These are phyloP conservation scores for Choristoneura rosaceana DNA, from an alignment of 2,888 invertebrate species.

Conservation along the genomic window DNA sequence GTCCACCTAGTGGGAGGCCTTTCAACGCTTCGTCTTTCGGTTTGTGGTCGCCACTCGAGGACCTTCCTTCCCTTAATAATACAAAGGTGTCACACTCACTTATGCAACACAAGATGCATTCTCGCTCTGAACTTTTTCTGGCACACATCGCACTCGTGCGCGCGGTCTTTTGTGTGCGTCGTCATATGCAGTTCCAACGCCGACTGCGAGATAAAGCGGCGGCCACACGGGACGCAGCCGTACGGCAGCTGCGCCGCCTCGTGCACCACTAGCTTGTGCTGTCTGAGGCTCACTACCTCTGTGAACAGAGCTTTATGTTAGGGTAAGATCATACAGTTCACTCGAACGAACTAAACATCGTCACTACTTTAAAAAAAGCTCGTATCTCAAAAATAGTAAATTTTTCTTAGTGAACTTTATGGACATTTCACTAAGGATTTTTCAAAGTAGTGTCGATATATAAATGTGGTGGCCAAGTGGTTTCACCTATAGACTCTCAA, in stretches of 20 bases:
- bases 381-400: too few relatives aligned
- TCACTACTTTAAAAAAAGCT: too few relatives aligned
- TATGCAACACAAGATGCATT: conserved; percentile 59
- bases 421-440: too few relatives aligned
- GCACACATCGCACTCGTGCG: conserved; percentile 67
- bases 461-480: too few relatives aligned
- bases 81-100: conserved; percentile 55
- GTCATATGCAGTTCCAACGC: conserved; percentile 61
- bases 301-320: conserved; percentile 31
- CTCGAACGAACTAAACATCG: too few relatives aligned
- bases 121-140: conserved; percentile 65
- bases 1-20: too few relatives aligned
- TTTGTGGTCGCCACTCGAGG: too few relatives aligned
- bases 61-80: background rate
- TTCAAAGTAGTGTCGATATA: too few relatives aligned
- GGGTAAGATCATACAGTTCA: too few relatives aligned
- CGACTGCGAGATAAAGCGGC: conserved; percentile 61
- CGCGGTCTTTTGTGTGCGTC: conserved; percentile 67
- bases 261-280: conserved; percentile 62
- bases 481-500: too few relatives aligned
- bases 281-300: conserved; percentile 61
- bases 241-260: conserved; percentile 53
- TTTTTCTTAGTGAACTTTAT: too few relatives aligned
- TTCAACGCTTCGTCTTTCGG: too few relatives aligned
- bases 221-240: conserved; percentile 65